Evolutionary conservation across 2,113 vertebrate species (phyloP), one percentile per base, ranked within the genome.

Genomic region (Pachypanchax playfairii): DNA sequence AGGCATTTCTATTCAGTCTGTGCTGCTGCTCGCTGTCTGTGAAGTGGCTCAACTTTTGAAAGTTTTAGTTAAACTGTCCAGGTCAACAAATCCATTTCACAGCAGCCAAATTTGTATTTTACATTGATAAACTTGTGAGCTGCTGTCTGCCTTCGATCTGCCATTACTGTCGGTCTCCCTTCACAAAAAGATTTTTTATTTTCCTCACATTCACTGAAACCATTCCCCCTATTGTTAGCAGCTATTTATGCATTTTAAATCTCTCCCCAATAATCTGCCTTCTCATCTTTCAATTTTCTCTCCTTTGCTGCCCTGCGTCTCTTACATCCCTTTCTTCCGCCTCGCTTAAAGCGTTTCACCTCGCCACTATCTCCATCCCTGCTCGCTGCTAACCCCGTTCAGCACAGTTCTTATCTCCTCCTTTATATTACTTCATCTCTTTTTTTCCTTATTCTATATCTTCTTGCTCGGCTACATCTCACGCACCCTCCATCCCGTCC

Each of bases 221-320:
- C 75, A 1, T 70, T 53, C 28, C 55, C 33, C 14, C n/a, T 60
- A 73, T 81, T 82, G 70, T 84, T 62, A 64, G 50, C 6, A 64
- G 26, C 65, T 78, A 80, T 83, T 88, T 82, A 70, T 81, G 75
- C 82, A 59, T 75, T 80, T 62, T 60, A 73, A 66, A 76, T 85
- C 86, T 81, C 78, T 83, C 75, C 78, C 71, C 73, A 73, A 81
- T 75, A 89, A 90, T 90, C 89, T 86, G 39, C 13, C 36, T 77
- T 84, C 79, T 85, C 85, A 91, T 91, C 88, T 89, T 88, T 88
- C 84, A 82, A 82, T 87, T 88, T 80, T 83, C 79, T 68, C 70
- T 77, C 60, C 73, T 79, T 73, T 73, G 68, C 77, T 44, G 60
- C 76, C 78, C 70, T 75, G 46, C 33, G 52, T 73, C 66, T 73